phyloP scores from a whole-genome alignment of 2,888 invertebrate genomes.

The Bellardia pandia region DNA sequence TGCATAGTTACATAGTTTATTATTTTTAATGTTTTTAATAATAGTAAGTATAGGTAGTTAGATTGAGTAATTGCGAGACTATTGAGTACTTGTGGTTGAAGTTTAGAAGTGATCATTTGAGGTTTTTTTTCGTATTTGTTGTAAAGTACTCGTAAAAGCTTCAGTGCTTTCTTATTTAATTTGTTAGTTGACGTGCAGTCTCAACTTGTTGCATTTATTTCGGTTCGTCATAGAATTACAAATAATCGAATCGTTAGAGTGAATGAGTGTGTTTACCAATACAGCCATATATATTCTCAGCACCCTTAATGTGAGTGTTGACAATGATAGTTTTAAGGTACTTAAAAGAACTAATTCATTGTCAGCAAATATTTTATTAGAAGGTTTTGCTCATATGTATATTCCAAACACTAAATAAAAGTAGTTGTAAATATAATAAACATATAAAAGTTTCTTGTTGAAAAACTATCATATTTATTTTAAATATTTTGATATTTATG shows the following conservation, averaged over 20 bases:
- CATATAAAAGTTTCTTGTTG: no score
- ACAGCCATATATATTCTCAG: background rate
- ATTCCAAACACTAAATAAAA: no score
- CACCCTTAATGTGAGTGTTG: conserved; percentile 21
- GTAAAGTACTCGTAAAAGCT: conserved; percentile 29
- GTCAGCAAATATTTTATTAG: no score
- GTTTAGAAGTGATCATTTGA: conserved; percentile 26
- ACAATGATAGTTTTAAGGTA: background rate
- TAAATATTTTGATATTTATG: no score
- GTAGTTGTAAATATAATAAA: no score
- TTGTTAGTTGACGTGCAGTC: conserved; percentile 19
- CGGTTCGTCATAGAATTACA: conserved; percentile 18
- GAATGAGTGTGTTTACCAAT: background rate
- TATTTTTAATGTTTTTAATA: no score
- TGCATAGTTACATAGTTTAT: background rate
- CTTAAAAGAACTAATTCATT: conserved; percentile 31
- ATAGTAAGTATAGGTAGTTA: background rate
- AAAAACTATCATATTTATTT: no score
- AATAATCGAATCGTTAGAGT: conserved; percentile 31
- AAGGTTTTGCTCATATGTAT: no score
- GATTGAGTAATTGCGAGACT: background rate
- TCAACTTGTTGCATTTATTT: conserved; percentile 55
- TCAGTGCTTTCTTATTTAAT: conserved; percentile 35
- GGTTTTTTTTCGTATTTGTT: background rate
- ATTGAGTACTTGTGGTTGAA: conserved; percentile 36